phyloP scores from a whole-genome alignment of 1,140 invertebrate species.

The Bombus sibiricus region DNA sequence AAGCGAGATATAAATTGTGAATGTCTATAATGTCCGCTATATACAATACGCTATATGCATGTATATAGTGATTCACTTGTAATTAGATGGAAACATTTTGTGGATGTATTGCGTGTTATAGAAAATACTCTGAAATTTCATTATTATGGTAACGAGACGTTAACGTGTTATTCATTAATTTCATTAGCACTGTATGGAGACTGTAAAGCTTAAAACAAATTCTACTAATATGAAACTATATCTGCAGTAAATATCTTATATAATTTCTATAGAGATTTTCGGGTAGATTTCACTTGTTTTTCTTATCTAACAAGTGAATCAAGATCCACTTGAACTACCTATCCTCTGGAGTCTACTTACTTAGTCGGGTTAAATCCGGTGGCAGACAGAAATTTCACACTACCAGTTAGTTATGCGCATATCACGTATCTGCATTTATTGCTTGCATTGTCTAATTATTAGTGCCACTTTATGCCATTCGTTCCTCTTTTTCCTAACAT shows the following conservation, averaged over 20 bases:
- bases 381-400: background rate
- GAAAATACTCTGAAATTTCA: background rate
- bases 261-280: background rate
- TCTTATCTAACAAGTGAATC: background rate
- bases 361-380: background rate
- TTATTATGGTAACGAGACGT: too few species aligned
- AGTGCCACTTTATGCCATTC: too few species aligned
- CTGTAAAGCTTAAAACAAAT: background rate
- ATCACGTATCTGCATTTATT: too few species aligned
- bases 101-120: too few species aligned
- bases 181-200: too few species aligned
- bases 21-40: background rate
- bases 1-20: background rate
- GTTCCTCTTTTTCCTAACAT: too few species aligned
- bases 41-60: background rate
- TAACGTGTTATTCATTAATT: too few species aligned
- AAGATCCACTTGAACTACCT: background rate
- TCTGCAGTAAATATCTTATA: background rate
- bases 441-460: too few species aligned
- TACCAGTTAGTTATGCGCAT: too few species aligned
- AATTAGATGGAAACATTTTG: background rate
- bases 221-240: too few species aligned
- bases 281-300: background rate
- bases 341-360: background rate
- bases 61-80: background rate